Percentiles rank a stretch among this genome's conserved stretches.
Conservation (phyloP, 2,797 vertebrate genomes). For the Ispidina lecontei region DNA sequence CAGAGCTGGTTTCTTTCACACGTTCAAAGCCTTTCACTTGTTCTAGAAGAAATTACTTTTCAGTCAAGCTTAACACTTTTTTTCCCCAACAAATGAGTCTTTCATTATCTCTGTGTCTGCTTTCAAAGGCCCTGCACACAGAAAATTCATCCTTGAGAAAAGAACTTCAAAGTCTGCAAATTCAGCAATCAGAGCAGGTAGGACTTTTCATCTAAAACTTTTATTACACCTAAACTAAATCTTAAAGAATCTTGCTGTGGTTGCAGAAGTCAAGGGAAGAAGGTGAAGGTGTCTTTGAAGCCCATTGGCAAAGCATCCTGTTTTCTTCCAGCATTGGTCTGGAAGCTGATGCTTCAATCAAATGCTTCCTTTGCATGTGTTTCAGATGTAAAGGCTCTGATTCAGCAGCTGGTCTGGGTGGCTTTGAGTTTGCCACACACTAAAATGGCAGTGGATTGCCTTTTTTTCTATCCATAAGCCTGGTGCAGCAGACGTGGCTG, state of each 20-base stretch:
- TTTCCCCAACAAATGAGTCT: conserved; percentile 19
- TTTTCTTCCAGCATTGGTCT: not conserved
- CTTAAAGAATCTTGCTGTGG: conserved; percentile 50
- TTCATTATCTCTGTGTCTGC: conserved; percentile 62
- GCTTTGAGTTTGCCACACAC: not conserved
- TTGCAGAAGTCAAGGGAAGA: conserved; percentile 48
- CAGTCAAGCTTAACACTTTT: conserved; percentile 13
- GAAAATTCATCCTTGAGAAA: conserved; percentile 85
- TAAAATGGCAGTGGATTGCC: not conserved
- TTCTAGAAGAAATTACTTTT: conserved; percentile 13
- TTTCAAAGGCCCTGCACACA: conserved; percentile 82
- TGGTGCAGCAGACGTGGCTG: not conserved
- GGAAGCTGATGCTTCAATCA: not conserved
- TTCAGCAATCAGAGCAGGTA: conserved; percentile 86
- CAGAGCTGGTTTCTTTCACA: not conserved
- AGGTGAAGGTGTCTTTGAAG: conserved; percentile 55
- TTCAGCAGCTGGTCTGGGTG: not conserved
- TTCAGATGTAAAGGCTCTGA: not conserved
- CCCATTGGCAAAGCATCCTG: conserved; percentile 22
- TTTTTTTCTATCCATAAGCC: not conserved
- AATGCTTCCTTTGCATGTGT: not conserved
- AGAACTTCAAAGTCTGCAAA: conserved; percentile 85
- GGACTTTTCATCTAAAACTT: conserved; percentile 63
- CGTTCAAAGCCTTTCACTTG: conserved; percentile 38
- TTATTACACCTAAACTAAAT: conserved; percentile 52